phyloP scores from a whole-genome alignment of 1,140 invertebrate species.

The Penaeus indicus region DNA sequence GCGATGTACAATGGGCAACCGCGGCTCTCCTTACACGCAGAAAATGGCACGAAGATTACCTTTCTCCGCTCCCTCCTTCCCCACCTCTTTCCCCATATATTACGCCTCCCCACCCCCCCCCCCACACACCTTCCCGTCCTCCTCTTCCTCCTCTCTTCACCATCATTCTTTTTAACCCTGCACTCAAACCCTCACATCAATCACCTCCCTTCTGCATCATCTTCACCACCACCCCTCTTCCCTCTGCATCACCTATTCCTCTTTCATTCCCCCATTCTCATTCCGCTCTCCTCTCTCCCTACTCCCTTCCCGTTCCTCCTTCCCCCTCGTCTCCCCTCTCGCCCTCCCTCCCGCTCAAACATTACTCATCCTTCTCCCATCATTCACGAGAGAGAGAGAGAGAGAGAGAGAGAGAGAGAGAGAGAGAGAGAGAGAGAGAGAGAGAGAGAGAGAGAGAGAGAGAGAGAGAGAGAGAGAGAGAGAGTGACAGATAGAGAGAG shows the following conservation, averaged over 20 bases:
- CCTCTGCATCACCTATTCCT: background rate
- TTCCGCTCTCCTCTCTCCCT: background rate
- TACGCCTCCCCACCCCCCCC: background rate
- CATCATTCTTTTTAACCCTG: background rate
- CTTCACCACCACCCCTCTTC: background rate
- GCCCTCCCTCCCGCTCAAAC: too few relatives aligned
- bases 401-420: constrained; percentile 6
- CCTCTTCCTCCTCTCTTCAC: background rate
- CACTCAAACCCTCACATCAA: background rate
- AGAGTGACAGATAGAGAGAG: background rate
- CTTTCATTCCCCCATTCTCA: background rate
- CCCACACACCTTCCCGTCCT: background rate
- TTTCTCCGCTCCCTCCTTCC: background rate
- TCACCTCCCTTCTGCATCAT: background rate
- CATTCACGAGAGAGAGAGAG: background rate
- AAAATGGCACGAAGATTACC: background rate
- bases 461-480: background rate
- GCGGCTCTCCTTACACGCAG: too few relatives aligned
- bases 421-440: constrained; percentile 17
- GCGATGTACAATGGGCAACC: too few relatives aligned
- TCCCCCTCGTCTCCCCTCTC: too few relatives aligned
- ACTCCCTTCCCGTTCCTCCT: background rate
- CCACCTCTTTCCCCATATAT: background rate
- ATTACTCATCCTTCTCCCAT: too few relatives aligned
- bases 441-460: constrained; percentile 17